phyloP scores from a whole-genome alignment of 2,888 invertebrate genomes.

The Parapristionchus giblindavisi region DNA sequence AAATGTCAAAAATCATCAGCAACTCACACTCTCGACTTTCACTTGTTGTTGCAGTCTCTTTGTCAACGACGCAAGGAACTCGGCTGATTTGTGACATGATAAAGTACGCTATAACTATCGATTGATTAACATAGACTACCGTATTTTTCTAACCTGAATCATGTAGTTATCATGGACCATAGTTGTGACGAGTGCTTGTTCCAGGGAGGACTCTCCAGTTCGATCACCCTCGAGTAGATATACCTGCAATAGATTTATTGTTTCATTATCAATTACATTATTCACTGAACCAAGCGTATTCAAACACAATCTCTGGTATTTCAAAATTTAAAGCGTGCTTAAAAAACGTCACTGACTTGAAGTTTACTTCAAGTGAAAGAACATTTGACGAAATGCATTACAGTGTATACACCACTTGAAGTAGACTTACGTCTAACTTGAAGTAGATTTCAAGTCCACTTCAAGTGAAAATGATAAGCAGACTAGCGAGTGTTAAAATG shows the following conservation, averaged over 20 bases:
- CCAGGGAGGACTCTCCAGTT: conserved; percentile 13
- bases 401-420: too few species aligned
- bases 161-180: conserved; percentile 60
- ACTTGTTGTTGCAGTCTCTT: conserved; percentile 44
- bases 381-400: too few species aligned
- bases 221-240: conserved; percentile 36
- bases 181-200: conserved; percentile 62
- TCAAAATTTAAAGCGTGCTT: too few species aligned
- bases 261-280: not conserved
- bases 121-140: conserved; percentile 39
- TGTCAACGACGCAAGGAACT: conserved; percentile 59
- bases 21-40: conserved; percentile 29
- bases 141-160: conserved; percentile 52
- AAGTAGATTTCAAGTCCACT: too few species aligned
- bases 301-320: too few species aligned
- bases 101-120: conserved; percentile 22
- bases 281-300: too few species aligned
- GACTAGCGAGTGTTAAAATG: too few species aligned
- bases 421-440: too few species aligned
- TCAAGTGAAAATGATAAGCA: too few species aligned
- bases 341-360: too few species aligned
- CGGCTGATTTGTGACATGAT: conserved; percentile 56
- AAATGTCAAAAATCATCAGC: not conserved
- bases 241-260: conserved; percentile 14
- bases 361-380: too few species aligned